Conservation (phyloP, 2,113 vertebrate species). For the Erythrocebus patas region DNA sequence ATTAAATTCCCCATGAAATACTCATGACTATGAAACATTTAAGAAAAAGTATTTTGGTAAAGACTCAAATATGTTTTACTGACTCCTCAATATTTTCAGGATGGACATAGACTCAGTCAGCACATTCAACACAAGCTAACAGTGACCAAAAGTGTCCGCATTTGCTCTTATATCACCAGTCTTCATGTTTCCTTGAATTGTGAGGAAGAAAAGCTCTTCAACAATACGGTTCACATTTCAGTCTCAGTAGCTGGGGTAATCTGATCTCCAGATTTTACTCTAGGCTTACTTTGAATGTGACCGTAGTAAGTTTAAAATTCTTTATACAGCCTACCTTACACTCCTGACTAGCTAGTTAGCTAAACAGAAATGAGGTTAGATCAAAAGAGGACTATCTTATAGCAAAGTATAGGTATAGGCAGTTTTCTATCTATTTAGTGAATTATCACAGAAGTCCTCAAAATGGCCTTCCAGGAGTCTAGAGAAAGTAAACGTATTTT, state of each 20-base stretch:
- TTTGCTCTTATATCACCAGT: background rate
- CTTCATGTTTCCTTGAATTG: background rate
- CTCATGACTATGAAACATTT: background rate
- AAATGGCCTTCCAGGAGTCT: background rate
- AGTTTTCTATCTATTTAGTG: background rate
- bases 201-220: background rate
- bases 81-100: background rate
- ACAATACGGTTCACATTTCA: background rate
- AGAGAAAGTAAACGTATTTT: background rate
- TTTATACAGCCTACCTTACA: background rate
- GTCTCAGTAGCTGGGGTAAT: background rate
- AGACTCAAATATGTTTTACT: background rate
- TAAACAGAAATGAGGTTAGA: background rate
- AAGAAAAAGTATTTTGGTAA: background rate
- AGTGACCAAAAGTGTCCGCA: background rate
- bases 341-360: background rate
- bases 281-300: background rate
- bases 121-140: background rate
- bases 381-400: background rate
- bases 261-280: background rate
- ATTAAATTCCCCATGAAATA: slow-evolving; percentile 43
- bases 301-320: background rate
- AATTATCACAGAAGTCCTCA: background rate
- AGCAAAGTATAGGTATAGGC: background rate
- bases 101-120: background rate